phyloP scores from a whole-genome alignment of 2,113 vertebrate genomes.

The Nothoprocta perdicaria region DNA sequence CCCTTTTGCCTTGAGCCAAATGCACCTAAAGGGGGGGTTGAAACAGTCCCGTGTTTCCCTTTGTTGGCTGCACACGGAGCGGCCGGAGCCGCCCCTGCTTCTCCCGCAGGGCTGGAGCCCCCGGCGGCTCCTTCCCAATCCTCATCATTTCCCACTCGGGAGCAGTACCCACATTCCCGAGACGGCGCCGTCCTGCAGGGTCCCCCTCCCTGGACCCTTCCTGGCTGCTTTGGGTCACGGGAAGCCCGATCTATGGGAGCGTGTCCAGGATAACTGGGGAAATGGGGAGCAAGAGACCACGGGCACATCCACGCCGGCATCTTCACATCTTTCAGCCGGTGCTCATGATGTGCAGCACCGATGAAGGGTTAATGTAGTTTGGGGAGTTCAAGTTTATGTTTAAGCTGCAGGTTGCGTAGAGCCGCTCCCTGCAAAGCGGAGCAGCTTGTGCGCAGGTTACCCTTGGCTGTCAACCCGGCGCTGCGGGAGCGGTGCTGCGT shows the following conservation, averaged over 20 bases:
- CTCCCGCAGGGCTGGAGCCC: too few relatives aligned
- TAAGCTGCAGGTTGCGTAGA: too few relatives aligned
- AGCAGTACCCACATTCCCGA: background rate
- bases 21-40: fast-evolving
- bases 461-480: too few relatives aligned
- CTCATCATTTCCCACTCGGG: fast-evolving
- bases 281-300: background rate
- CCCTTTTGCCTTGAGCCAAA: background rate
- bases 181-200: fast-evolving
- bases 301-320: background rate
- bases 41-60: too few relatives aligned
- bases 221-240: background rate
- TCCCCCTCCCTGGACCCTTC: background rate
- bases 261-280: background rate
- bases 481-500: too few relatives aligned
- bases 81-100: too few relatives aligned
- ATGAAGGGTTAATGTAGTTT: too few relatives aligned
- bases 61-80: background rate
- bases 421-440: background rate
- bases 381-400: background rate
- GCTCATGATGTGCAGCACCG: background rate
- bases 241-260: background rate
- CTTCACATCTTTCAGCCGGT: too few relatives aligned
- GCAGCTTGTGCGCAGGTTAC: too few relatives aligned
- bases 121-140: background rate